Evolutionary conservation across 1,140 invertebrate genomes (phyloP).

Genomic region (Heliconius nattereri): DNA sequence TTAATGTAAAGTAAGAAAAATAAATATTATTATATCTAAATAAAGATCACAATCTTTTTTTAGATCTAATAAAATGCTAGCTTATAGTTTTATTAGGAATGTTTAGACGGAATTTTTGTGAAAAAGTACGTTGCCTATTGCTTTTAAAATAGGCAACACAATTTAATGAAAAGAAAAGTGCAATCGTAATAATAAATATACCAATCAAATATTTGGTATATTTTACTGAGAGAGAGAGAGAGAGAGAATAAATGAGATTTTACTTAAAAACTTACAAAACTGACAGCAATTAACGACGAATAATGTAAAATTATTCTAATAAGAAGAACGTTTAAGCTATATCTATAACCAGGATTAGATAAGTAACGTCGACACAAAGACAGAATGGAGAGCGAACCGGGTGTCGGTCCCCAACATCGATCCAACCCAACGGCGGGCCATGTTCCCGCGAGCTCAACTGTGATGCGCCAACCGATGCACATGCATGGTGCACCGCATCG

Average conservation of each 20-base stretch:
- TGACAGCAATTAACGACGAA: background rate
- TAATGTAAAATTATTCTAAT: background rate
- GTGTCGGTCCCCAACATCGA: constrained; percentile 69
- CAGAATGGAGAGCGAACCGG: constrained; percentile 52
- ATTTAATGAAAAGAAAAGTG: too few relatives aligned
- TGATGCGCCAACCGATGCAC: constrained; percentile 77
- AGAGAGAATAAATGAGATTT: too few relatives aligned
- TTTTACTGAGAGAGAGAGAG: too few relatives aligned
- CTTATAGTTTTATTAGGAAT: too few relatives aligned
- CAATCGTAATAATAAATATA: background rate
- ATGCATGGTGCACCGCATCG: constrained; percentile 54
- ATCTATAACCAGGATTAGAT: background rate
- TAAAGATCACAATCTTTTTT: background rate
- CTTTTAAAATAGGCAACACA: too few relatives aligned
- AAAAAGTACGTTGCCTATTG: too few relatives aligned
- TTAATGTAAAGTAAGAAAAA: constrained; percentile 5
- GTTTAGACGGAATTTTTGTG: too few relatives aligned
- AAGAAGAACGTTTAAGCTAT: background rate
- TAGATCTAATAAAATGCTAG: background rate
- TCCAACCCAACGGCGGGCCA: constrained; percentile 45
- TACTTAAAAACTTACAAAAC: background rate
- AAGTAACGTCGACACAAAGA: constrained; percentile 26
- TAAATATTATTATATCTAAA: background rate
- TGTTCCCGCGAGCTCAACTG: constrained; percentile 65
- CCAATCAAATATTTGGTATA: too few relatives aligned